phyloP scores from a whole-genome alignment of 2,113 vertebrate genomes.

The Chauna torquata region DNA sequence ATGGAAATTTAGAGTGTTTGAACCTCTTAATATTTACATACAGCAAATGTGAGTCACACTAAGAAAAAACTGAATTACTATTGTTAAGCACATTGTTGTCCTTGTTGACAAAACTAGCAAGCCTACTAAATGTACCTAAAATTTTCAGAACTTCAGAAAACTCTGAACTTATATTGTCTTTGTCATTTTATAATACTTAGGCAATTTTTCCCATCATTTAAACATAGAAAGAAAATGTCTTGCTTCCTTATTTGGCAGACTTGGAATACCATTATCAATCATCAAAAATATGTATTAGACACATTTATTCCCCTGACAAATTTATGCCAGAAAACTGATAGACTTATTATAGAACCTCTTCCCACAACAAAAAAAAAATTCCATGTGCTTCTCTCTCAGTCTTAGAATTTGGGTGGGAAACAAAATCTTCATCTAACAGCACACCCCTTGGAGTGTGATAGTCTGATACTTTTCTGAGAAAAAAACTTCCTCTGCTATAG shows the following conservation, averaged over 20 bases:
- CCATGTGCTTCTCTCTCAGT: not conserved
- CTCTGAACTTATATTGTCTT: not conserved
- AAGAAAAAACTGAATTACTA: rapidly evolving
- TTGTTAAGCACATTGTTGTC: not conserved
- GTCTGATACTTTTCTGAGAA: not conserved
- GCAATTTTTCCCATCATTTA: slow-evolving; percentile 57
- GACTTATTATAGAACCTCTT: slow-evolving; percentile 60
- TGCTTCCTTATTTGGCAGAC: slow-evolving; percentile 58
- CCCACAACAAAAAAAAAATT: not conserved
- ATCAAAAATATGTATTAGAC: slow-evolving; percentile 66
- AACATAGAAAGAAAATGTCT: slow-evolving; percentile 50
- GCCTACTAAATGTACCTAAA: not conserved
- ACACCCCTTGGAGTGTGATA: not conserved
- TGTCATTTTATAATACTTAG: not conserved
- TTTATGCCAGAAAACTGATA: slow-evolving; percentile 61
- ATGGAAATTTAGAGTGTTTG: not conserved
- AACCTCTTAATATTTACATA: not conserved
- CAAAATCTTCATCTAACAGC: not conserved
- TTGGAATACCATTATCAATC: slow-evolving; percentile 65
- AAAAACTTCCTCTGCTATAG: not conserved
- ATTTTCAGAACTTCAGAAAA: not conserved
- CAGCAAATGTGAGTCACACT: not conserved
- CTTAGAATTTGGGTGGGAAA: not conserved
- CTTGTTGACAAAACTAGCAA: not conserved
- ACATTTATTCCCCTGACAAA: slow-evolving; percentile 64